These are phyloP conservation scores for Lota lota DNA, from an alignment of 2,113 vertebrate genomes.

Conservation along the genomic window DNA sequence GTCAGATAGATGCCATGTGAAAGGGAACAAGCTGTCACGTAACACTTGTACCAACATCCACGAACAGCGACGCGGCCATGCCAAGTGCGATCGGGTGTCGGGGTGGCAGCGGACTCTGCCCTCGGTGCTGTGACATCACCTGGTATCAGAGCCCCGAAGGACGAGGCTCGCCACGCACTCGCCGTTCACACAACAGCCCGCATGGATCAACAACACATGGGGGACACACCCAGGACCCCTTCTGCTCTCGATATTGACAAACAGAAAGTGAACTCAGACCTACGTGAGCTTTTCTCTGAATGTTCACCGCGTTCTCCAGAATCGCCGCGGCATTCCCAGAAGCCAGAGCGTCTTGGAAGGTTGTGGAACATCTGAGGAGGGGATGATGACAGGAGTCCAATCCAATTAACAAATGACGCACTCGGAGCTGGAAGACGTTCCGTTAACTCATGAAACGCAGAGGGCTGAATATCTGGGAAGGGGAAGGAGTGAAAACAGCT, in stretches of 20 bases:
- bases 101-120: constrained; percentile 38
- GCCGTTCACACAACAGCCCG: constrained; percentile 5
- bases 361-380: not conserved
- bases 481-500: too few species aligned
- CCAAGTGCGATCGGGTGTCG: constrained; percentile 67
- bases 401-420: not conserved
- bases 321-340: not conserved
- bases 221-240: not conserved
- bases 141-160: constrained; percentile 11
- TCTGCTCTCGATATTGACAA: not conserved
- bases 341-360: not conserved
- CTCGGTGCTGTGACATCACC: constrained; percentile 42
- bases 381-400: not conserved
- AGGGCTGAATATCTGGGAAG: too few species aligned
- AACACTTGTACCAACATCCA: constrained; percentile 76
- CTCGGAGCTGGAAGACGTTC: not conserved
- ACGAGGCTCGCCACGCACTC: not conserved
- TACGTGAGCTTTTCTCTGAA: not conserved
- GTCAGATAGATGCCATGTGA: constrained; percentile 59
- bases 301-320: not conserved
- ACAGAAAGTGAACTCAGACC: not conserved
- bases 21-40: constrained; percentile 71
- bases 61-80: constrained; percentile 55
- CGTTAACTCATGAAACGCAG: not conserved
- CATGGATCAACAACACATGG: not conserved